Evolutionary conservation across 2,888 invertebrate genomes (phyloP).

Genomic region (Chymomyza procnemis): DNA sequence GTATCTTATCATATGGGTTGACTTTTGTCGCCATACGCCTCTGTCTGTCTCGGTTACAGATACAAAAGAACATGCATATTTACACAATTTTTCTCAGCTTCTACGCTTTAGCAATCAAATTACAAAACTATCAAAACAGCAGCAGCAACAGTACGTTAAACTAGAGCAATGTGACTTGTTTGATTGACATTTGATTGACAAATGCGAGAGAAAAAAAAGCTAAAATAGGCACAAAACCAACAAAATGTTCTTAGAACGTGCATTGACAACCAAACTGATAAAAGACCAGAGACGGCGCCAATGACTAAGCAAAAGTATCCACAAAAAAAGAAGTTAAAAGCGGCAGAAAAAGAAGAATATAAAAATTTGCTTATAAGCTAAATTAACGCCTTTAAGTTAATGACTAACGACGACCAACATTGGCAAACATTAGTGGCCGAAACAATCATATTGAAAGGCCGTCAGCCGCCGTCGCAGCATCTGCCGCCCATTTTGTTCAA

Average conservation of each 20-base stretch:
- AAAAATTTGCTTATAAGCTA: conserved; percentile 41
- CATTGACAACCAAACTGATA: conserved; percentile 26
- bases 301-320: conserved; percentile 5
- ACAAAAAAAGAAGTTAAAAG: conserved; percentile 15
- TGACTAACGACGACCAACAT: conserved; percentile 32
- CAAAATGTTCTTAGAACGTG: conserved; percentile 16
- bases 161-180: conserved; percentile 45
- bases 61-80: conserved; percentile 67
- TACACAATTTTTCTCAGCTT: conserved; percentile 68
- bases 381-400: conserved; percentile 59
- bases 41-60: conserved; percentile 43
- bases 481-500: conserved; percentile 34
- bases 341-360: conserved; percentile 4
- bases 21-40: conserved; percentile 21
- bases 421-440: not conserved
- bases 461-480: conserved; percentile 11
- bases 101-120: conserved; percentile 71
- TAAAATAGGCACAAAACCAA: conserved; percentile 5
- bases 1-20: not conserved
- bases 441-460: not conserved
- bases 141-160: conserved; percentile 31
- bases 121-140: conserved; percentile 51
- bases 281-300: conserved; percentile 36
- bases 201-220: conserved; percentile 34
- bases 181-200: conserved; percentile 70